A percentile compares a stretch with the other conserved stretches of the same genome.
These are phyloP conservation scores for Anolis carolinensis DNA, from an alignment of 2,113 vertebrate genomes.

Conservation along the genomic window DNA sequence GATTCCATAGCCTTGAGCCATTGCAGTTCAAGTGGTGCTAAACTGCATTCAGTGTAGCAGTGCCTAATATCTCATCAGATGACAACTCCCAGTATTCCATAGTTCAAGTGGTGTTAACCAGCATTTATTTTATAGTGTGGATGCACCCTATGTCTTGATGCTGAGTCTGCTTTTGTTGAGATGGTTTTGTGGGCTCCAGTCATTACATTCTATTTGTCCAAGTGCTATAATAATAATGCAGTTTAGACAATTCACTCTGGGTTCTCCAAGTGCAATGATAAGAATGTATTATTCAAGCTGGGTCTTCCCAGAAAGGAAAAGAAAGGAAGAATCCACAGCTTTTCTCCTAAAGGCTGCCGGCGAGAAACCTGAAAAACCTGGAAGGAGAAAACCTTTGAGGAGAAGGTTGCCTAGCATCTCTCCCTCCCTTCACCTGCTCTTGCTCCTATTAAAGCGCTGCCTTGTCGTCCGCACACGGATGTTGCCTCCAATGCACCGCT, in stretches of 20 bases:
- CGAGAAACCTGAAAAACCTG: constrained; percentile 28
- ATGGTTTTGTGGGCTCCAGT: too few species aligned
- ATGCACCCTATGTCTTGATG: too few species aligned
- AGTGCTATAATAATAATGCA: not conserved
- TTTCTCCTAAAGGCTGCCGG: constrained; percentile 23
- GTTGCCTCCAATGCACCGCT: constrained; percentile 74
- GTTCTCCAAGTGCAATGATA: constrained; percentile 13
- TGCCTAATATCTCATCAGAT: too few species aligned
- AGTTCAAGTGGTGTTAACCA: too few species aligned
- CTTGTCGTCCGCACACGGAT: constrained; percentile 78
- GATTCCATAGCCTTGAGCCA: too few species aligned
- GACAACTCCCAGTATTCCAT: too few species aligned
- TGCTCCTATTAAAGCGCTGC: constrained; percentile 68
- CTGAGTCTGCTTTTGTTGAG: not conserved
- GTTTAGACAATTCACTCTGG: too few species aligned
- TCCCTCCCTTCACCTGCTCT: constrained; percentile 41
- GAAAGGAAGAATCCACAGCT: not conserved
- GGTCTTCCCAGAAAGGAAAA: not conserved
- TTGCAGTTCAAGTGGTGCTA: too few species aligned
- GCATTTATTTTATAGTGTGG: too few species aligned
- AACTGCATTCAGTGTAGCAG: too few species aligned
- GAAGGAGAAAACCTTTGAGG: constrained; percentile 40
- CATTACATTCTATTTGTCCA: fast-evolving
- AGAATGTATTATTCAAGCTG: fast-evolving
- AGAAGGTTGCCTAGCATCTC: too few species aligned